Evolutionary conservation across 2,797 vertebrate species (phyloP).

Genomic region (Pteropus rufus): DNA sequence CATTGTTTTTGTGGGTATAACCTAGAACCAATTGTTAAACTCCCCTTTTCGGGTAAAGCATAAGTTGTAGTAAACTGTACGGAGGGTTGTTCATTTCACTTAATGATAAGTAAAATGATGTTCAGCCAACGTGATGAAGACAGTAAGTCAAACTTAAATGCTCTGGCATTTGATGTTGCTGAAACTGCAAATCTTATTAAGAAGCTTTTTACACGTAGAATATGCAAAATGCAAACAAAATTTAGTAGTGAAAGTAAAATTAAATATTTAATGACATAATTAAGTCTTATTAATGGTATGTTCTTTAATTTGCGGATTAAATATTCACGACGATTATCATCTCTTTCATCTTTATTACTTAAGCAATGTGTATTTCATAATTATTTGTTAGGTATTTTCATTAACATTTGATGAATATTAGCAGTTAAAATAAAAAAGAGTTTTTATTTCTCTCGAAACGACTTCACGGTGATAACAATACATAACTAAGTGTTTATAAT

Average conservation of each 20-base stretch:
- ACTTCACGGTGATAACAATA: constrained; percentile 69
- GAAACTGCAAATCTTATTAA: constrained; percentile 54
- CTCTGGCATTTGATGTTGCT: not conserved
- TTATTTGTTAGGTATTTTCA: constrained; percentile 82
- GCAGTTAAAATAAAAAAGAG: constrained; percentile 80
- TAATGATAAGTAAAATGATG: not conserved
- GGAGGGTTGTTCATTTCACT: not conserved
- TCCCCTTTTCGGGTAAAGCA: not conserved
- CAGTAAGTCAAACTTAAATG: constrained; percentile 46
- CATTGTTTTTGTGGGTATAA: constrained; percentile 1
- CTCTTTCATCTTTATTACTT: constrained; percentile 84
- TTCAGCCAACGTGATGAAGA: constrained; percentile 41
- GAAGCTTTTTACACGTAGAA: constrained; percentile 69
- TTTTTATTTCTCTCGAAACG: constrained; percentile 80
- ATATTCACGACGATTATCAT: constrained; percentile 80
- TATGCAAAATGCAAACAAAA: constrained; percentile 79
- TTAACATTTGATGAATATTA: constrained; percentile 85
- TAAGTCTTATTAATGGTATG: constrained; percentile 84
- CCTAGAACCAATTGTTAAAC: constrained; percentile 20
- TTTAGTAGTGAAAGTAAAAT: constrained; percentile 77
- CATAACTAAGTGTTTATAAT: constrained; percentile 74
- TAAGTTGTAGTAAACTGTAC: not conserved
- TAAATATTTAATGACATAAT: constrained; percentile 87
- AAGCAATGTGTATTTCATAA: constrained; percentile 76
- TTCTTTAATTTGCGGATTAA: constrained; percentile 83